A percentile compares a stretch with the other conserved stretches of the same genome.
Conservation (phyloP, 2,113 vertebrate genomes). For the Syrrhaptes paradoxus region DNA sequence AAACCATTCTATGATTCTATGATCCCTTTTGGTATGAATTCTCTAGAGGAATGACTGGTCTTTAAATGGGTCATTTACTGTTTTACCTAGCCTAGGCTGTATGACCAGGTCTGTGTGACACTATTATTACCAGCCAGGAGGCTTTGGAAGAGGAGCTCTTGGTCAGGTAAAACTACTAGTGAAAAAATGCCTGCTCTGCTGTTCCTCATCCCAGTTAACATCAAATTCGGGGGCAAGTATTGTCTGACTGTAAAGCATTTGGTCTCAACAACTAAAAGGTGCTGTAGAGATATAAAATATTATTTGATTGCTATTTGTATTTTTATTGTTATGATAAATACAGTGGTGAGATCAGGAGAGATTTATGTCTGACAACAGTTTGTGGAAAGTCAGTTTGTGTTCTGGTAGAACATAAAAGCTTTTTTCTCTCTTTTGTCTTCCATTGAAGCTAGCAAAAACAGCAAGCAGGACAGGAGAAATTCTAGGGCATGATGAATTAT, state of each 20-base stretch:
- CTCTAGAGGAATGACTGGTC: neutral
- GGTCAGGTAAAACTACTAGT: neutral
- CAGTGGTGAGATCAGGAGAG: neutral
- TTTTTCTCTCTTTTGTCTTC: neutral
- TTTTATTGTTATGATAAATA: neutral
- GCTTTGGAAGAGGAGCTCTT: neutral
- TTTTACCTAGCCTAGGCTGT: neutral
- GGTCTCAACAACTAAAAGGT: accelerated
- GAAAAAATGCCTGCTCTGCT: neutral
- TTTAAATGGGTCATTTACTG: neutral
- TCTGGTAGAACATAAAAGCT: neutral
- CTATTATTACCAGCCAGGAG: neutral
- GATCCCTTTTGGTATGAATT: neutral
- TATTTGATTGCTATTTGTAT: neutral
- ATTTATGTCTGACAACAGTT: neutral
- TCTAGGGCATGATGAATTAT: neutral
- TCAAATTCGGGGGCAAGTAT: neutral
- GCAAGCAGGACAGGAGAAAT: neutral
- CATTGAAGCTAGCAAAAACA: neutral
- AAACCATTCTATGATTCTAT: no score
- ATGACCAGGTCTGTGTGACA: neutral
- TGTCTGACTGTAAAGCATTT: neutral
- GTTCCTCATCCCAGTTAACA: neutral
- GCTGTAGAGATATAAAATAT: neutral
- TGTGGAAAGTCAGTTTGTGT: neutral